phyloP scores from a whole-genome alignment of 1,140 invertebrate species.

The Achatina immaculata region DNA sequence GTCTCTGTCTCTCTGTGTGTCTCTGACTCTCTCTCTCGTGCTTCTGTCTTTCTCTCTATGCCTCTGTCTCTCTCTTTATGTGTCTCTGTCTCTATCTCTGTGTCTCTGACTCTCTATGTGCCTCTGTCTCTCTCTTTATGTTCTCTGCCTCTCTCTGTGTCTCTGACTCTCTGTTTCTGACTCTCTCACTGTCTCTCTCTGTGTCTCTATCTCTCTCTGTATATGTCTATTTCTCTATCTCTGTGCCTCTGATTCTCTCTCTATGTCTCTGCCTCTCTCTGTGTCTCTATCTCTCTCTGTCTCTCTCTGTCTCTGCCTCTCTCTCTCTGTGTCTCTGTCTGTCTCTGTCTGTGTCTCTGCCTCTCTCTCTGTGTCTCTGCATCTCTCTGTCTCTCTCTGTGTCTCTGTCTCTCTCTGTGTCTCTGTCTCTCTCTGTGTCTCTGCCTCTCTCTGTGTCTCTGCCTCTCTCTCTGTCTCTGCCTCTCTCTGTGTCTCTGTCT shows the following conservation, averaged over 20 bases:
- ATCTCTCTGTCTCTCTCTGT: constrained; percentile 14
- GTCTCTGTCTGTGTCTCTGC: constrained; percentile 17
- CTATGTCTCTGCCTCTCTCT: too few species aligned
- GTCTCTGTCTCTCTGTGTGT: not conserved
- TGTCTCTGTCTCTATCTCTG: constrained; percentile 21
- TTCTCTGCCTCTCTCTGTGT: too few species aligned
- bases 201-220: constrained; percentile 10
- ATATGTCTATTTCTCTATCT: too few species aligned
- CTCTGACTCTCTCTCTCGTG: too few species aligned
- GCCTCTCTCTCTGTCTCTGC: not conserved
- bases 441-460: constrained; percentile 6
- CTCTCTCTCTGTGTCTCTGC: constrained; percentile 26
- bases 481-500: not conserved
- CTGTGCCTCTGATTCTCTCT: not conserved
- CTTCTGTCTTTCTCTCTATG: not conserved
- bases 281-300: too few species aligned
- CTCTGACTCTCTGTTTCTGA: not conserved
- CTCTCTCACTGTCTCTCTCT: constrained; percentile 6
- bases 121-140: too few species aligned
- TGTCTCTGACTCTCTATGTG: not conserved
- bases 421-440: not conserved
- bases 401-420: not conserved
- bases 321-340: constrained; percentile 17
- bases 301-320: constrained; percentile 1
- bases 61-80: too few species aligned